These are phyloP conservation scores for Saturnia pavonia DNA, from an alignment of 2,888 invertebrate genomes.

Conservation along the genomic window DNA sequence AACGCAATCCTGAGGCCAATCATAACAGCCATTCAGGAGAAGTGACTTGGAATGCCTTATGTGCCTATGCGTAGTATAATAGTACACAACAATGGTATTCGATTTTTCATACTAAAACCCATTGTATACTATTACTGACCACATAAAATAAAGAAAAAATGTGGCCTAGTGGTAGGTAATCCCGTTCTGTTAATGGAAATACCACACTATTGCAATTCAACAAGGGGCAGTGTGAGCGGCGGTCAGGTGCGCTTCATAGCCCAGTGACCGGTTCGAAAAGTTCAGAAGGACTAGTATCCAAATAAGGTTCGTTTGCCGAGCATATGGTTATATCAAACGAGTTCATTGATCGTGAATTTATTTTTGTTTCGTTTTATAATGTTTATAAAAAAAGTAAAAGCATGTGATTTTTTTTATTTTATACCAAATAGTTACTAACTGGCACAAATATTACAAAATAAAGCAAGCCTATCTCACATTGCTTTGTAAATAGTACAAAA, in stretches of 20 bases:
- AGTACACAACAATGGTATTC: too few relatives aligned
- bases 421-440: too few relatives aligned
- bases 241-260: conserved; percentile 10
- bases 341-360: neutral
- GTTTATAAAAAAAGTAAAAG: too few relatives aligned
- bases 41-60: too few relatives aligned
- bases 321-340: neutral
- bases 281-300: neutral
- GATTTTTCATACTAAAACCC: neutral
- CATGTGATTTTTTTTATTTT: too few relatives aligned
- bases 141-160: conserved; percentile 10
- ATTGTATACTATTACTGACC: too few relatives aligned
- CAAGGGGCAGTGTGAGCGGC: conserved; percentile 24
- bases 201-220: conserved; percentile 26
- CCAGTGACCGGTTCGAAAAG: neutral
- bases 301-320: neutral
- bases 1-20: too few relatives aligned
- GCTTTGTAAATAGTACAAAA: too few relatives aligned
- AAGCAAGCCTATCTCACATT: too few relatives aligned
- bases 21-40: too few relatives aligned
- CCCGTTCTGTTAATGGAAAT: conserved; percentile 27
- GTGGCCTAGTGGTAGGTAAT: conserved; percentile 14
- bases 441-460: too few relatives aligned
- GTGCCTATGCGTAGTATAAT: too few relatives aligned
- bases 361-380: neutral